A percentile compares a stretch with the other conserved stretches of the same genome.
Conservation (phyloP, 2,888 invertebrate genomes). For the Caenorhabditis sp. region DNA sequence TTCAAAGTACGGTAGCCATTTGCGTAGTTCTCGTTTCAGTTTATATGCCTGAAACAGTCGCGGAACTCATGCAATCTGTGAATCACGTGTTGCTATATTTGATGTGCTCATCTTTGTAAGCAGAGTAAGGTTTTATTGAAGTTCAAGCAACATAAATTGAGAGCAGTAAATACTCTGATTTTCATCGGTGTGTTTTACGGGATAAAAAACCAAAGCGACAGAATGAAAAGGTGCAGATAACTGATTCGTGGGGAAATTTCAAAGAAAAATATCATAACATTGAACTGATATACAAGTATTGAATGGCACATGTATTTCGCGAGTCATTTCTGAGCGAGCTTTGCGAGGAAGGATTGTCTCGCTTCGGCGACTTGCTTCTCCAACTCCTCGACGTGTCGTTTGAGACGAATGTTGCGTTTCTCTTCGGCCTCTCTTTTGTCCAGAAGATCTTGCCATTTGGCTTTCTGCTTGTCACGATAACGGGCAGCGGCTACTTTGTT, state of each 20-base stretch:
- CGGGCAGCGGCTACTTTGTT: slow-evolving; percentile 70
- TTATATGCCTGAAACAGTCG: too few relatives aligned
- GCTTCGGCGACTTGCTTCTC: slow-evolving; percentile 50
- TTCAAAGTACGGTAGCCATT: too few relatives aligned
- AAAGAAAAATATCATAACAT: slow-evolving; percentile 1
- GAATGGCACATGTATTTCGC: background rate
- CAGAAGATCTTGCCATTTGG: slow-evolving; percentile 58
- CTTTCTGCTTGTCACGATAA: slow-evolving; percentile 69
- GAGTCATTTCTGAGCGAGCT: slow-evolving; percentile 22
- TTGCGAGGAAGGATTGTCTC: slow-evolving; percentile 28
- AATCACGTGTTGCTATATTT: too few relatives aligned
- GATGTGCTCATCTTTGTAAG: too few relatives aligned
- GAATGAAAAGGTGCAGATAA: background rate
- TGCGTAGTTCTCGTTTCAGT: too few relatives aligned
- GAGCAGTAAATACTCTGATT: background rate
- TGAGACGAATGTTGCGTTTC: slow-evolving; percentile 36
- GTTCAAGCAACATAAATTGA: background rate
- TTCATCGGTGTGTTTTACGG: slow-evolving; percentile 30
- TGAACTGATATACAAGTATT: slow-evolving; percentile 63
- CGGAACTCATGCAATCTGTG: too few relatives aligned
- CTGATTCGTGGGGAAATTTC: slow-evolving; percentile 15
- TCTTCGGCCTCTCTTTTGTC: slow-evolving; percentile 41
- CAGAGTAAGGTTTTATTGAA: slow-evolving; percentile 35
- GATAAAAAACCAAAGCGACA: background rate
- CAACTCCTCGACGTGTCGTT: slow-evolving; percentile 36